These are phyloP conservation scores for Cephus pygmeus DNA, from an alignment of 2,888 invertebrate species.

Conservation along the genomic window DNA sequence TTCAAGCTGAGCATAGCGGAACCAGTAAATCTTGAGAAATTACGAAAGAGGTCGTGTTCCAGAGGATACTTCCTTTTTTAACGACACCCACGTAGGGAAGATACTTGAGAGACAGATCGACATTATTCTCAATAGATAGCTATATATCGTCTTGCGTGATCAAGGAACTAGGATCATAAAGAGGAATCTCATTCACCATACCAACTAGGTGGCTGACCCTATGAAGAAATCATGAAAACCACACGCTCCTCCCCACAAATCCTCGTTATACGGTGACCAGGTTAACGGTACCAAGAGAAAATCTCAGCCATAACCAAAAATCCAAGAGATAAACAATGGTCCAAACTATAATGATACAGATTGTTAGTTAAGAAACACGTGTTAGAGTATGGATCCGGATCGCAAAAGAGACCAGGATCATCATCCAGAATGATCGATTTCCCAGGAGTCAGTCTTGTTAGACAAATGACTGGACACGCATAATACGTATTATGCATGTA, in stretches of 20 bases:
- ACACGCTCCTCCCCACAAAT: neutral
- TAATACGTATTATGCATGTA: neutral
- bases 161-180: neutral
- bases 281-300: neutral
- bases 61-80: neutral
- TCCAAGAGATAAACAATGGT: neutral
- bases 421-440: neutral
- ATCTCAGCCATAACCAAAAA: neutral
- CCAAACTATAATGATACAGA: neutral
- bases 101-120: neutral
- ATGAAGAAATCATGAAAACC: neutral
- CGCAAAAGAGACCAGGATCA: neutral
- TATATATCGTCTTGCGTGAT: neutral
- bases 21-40: conserved; percentile 1
- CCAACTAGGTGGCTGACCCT: neutral
- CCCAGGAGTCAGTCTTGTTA: neutral
- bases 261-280: neutral
- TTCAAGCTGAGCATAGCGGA: neutral
- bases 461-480: neutral
- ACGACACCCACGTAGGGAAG: neutral
- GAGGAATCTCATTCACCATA: neutral
- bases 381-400: neutral
- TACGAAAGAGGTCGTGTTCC: neutral
- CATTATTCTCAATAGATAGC: neutral
- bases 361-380: neutral